Conservation (phyloP, 2,113 vertebrate species). For the Mola mola region DNA sequence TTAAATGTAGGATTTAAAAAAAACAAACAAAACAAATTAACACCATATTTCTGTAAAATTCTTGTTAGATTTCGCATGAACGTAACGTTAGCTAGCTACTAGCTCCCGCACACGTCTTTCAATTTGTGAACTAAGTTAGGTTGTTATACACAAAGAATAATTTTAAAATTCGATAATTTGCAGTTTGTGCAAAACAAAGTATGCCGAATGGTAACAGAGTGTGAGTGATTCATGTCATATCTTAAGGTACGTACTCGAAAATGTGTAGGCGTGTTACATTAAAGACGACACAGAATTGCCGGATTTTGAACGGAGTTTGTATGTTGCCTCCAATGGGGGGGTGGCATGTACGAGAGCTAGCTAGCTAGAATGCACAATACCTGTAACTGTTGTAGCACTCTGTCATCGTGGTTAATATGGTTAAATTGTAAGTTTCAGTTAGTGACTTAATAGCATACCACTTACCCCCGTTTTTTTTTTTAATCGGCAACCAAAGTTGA, state of each 20-base stretch:
- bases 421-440: not conserved
- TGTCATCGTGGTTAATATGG: not conserved
- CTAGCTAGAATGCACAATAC: conserved; percentile 54
- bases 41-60: not conserved
- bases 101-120: conserved; percentile 52
- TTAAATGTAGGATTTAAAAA: not conserved
- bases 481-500: not conserved
- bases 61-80: not conserved
- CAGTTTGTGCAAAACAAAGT: too few species aligned
- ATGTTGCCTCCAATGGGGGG: conserved; percentile 13
- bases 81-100: conserved; percentile 28
- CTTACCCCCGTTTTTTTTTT: not conserved
- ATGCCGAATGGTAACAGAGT: not conserved
- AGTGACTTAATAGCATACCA: not conserved
- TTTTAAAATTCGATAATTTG: conserved; percentile 12
- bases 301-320: conserved; percentile 48
- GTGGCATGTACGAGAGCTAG: conserved; percentile 37
- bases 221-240: rapidly evolving
- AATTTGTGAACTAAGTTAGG: not conserved
- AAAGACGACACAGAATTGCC: not conserved
- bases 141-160: not conserved
- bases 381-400: conserved; percentile 44
- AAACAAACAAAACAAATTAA: not conserved
- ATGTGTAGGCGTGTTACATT: not conserved
- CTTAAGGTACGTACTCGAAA: rapidly evolving